Evolutionary conservation across 2,888 invertebrate genomes (phyloP).

Genomic region (Gisinianus flammeolus): DNA sequence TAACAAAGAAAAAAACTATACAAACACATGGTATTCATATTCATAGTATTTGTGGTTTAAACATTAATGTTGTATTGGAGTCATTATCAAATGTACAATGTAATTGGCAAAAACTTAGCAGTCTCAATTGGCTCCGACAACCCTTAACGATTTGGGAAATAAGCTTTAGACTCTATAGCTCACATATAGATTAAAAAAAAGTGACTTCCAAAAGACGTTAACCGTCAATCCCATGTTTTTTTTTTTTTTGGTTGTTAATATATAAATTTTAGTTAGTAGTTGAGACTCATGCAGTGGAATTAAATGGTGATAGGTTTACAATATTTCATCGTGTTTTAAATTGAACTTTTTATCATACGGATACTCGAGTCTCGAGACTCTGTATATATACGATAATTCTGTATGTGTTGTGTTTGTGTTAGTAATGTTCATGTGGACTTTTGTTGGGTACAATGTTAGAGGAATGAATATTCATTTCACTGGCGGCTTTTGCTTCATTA

Average conservation of each 20-base stretch:
- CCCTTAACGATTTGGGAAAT: background rate
- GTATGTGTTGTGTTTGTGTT: too few species aligned
- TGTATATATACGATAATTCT: too few species aligned
- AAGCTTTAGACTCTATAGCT: background rate
- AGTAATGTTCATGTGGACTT: too few species aligned
- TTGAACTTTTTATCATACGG: slow-evolving; percentile 1
- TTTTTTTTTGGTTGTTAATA: too few species aligned
- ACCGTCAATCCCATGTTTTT: too few species aligned
- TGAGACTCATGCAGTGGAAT: too few species aligned
- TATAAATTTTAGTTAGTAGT: too few species aligned
- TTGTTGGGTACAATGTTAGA: background rate
- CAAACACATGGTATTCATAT: too few species aligned
- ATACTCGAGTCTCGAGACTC: too few species aligned
- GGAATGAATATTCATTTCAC: slow-evolving; percentile 5
- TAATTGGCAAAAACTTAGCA: background rate
- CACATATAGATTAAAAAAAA: background rate
- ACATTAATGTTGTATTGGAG: too few species aligned
- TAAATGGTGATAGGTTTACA: slow-evolving; percentile 11
- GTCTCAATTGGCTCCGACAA: background rate
- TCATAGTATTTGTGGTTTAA: too few species aligned
- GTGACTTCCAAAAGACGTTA: background rate
- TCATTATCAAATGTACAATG: background rate
- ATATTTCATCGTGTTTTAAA: slow-evolving; percentile 8
- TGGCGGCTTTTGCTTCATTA: background rate
- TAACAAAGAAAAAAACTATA: too few species aligned